Percentiles rank a stretch among this genome's conserved stretches.
Evolutionary conservation across 2,113 vertebrate genomes (phyloP).

Genomic region (Rhynchopsitta pachyrhyncha): DNA sequence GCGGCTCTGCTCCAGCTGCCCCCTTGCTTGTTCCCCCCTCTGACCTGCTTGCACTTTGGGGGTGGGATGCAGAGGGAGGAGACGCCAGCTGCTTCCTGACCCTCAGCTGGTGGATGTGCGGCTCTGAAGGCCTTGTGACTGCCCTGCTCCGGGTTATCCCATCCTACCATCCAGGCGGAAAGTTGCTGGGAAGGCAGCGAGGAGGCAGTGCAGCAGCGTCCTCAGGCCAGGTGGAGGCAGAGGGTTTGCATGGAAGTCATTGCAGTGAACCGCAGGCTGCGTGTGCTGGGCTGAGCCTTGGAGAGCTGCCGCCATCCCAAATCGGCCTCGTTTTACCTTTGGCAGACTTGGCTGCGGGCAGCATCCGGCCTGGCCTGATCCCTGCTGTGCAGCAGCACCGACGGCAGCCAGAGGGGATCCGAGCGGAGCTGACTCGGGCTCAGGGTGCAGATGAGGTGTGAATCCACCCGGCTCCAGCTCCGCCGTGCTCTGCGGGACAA

Average conservation of each 20-base stretch:
- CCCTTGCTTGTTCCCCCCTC: neutral
- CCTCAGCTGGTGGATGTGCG: neutral
- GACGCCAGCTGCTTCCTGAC: neutral
- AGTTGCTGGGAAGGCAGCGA: rapidly evolving
- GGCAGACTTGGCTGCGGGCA: neutral
- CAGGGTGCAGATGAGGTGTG: neutral
- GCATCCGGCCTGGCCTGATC: neutral
- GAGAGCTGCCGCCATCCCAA: neutral
- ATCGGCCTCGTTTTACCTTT: neutral
- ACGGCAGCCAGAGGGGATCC: neutral
- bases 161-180: rapidly evolving
- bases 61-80: neutral
- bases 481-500: rapidly evolving
- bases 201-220: neutral
- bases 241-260: neutral
- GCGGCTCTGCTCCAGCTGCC: rapidly evolving
- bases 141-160: neutral
- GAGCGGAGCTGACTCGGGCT: neutral
- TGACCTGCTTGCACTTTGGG: neutral
- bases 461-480: rapidly evolving
- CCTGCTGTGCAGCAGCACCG: neutral
- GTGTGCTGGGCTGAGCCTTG: neutral
- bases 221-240: neutral
- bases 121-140: neutral
- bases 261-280: neutral